Conservation (phyloP, 2,797 vertebrate genomes). For the Cossypha niveicapilla region DNA sequence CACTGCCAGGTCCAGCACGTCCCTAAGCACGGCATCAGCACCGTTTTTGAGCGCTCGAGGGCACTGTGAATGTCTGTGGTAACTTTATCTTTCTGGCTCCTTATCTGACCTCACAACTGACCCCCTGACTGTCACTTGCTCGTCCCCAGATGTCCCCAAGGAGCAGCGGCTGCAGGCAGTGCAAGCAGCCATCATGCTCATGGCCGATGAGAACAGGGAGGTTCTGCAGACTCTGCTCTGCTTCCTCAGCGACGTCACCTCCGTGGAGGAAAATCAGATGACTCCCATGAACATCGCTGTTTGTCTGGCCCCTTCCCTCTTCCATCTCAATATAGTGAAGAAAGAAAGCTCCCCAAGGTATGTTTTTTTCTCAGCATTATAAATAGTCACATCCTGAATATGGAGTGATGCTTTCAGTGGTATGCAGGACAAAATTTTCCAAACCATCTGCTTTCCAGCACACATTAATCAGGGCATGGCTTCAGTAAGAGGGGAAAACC, state of each 20-base stretch:
- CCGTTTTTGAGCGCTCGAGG: fast-evolving
- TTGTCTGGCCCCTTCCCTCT: slow-evolving; percentile 95
- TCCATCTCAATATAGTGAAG: slow-evolving; percentile 95
- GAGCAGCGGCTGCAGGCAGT: slow-evolving; percentile 92
- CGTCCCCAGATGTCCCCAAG: slow-evolving; percentile 86
- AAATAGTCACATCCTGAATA: neutral
- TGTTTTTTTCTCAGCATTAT: neutral
- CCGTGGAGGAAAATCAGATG: slow-evolving; percentile 96
- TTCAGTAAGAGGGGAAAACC: neutral
- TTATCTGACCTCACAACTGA: neutral
- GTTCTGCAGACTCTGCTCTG: slow-evolving; percentile 92
- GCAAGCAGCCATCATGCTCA: slow-evolving; percentile 93
- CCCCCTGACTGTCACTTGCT: fast-evolving
- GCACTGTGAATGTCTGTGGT: neutral
- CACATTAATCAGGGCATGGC: neutral
- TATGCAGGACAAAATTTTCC: neutral
- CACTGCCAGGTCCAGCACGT: neutral
- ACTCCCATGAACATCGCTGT: slow-evolving; percentile 97
- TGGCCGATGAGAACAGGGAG: slow-evolving; percentile 95
- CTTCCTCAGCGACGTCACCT: slow-evolving; percentile 92
- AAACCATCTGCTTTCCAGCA: neutral
- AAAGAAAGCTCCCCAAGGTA: slow-evolving; percentile 94
- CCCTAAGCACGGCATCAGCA: neutral
- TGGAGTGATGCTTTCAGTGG: neutral
- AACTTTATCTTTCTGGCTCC: neutral